Conservation (phyloP, 2,113 vertebrate species). For the Gopherus evgoodei region DNA sequence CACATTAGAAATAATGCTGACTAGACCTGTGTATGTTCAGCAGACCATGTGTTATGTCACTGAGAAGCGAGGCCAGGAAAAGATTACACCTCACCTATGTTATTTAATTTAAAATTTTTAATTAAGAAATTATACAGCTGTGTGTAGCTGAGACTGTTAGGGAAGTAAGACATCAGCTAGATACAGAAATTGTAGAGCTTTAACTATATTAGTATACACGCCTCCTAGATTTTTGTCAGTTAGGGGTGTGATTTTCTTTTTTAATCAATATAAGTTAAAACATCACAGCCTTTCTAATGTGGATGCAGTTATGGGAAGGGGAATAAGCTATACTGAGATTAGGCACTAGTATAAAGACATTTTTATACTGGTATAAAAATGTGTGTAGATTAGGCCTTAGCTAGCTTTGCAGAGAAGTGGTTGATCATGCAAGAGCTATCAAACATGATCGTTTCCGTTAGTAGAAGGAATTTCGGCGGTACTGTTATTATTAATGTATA, state of each 20-base stretch:
- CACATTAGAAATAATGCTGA: not conserved
- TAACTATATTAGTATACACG: not conserved
- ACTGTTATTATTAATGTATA: not conserved
- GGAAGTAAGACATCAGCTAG: not conserved
- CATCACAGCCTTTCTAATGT: not conserved
- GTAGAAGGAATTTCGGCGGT: not conserved
- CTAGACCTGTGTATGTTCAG: not conserved
- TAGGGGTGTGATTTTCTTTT: not conserved
- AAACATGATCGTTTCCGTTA: not conserved
- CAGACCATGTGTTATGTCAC: not conserved
- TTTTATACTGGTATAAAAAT: not conserved
- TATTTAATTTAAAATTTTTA: not conserved
- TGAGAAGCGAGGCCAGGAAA: not conserved
- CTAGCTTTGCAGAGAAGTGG: not conserved
- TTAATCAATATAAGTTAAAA: not conserved
- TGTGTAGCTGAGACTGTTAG: not conserved
- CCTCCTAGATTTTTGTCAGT: not conserved
- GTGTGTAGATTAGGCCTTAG: not conserved
- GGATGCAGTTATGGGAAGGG: not conserved
- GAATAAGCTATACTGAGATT: not conserved
- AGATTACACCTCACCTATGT: not conserved
- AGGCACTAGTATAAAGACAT: not conserved
- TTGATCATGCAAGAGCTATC: not conserved
- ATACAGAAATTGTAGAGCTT: not conserved
- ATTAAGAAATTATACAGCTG: not conserved